Conservation (phyloP, 1,140 invertebrate species). For the Temnothorax curvispinosus region DNA sequence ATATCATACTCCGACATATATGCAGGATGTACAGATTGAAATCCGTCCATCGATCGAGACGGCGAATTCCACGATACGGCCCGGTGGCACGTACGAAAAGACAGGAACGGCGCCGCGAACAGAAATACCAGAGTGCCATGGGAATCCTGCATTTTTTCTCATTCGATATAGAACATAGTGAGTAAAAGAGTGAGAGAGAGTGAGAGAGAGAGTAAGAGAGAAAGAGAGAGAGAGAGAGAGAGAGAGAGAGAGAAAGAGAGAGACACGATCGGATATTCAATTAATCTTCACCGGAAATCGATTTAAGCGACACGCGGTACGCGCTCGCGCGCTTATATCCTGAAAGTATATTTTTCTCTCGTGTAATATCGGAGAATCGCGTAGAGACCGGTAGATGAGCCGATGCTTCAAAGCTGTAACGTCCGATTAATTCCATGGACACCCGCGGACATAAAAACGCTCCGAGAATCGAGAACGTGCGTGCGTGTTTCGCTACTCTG, state of each 20-base stretch:
- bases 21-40: slow-evolving; percentile 70
- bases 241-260: slow-evolving; percentile 1
- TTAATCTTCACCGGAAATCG: slow-evolving; percentile 67
- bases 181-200: neutral
- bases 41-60: slow-evolving; percentile 73
- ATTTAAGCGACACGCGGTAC: slow-evolving; percentile 58
- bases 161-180: slow-evolving; percentile 51
- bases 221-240: too few species aligned
- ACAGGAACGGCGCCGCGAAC: slow-evolving; percentile 44
- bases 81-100: slow-evolving; percentile 66
- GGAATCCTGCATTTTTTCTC: slow-evolving; percentile 71
- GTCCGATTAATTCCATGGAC: slow-evolving; percentile 56
- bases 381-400: slow-evolving; percentile 38
- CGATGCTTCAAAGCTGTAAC: slow-evolving; percentile 44
- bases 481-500: slow-evolving; percentile 10
- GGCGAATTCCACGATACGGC: slow-evolving; percentile 67
- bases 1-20: slow-evolving; percentile 63
- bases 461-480: slow-evolving; percentile 31
- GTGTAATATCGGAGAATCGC: slow-evolving; percentile 37
- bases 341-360: slow-evolving; percentile 58
- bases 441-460: slow-evolving; percentile 40
- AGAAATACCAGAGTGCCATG: slow-evolving; percentile 65
- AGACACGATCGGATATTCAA: slow-evolving; percentile 63
- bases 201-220: too few species aligned
- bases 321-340: slow-evolving; percentile 22